Evolutionary conservation across 2,113 vertebrate species (phyloP), one percentile per base, ranked within the genome.

Genomic region (Coptodon rendalli): DNA sequence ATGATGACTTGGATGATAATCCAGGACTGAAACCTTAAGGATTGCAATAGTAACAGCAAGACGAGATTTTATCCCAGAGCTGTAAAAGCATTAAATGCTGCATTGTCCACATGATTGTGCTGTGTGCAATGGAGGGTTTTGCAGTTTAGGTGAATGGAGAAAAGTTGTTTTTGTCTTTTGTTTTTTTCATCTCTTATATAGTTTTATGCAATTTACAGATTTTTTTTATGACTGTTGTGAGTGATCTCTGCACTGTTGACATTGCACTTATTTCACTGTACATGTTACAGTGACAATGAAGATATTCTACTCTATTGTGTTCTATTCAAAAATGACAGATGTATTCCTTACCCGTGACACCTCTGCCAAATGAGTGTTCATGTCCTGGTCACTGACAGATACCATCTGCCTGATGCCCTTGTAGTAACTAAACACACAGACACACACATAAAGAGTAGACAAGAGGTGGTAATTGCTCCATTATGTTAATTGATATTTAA

Each of bases 311-410:
- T 66, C 34, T 38, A 13, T 38, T 66, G 10, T 66, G 61, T 66
- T 66, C 61, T 22, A 66, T 66, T 38, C 34, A 66, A 66, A 81
- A 85, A 81, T 71, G 56, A 87, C 52, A 61, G 81, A 27, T 53
- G 54, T 66, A 45, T 61, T 57, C 92, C 97, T 98, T 95, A 99
- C 99, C 98, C 99, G 97, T 81, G 99, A 99, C 93, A 99, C 98
- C 94, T 99, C 99, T 29, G 99, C 98, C 96, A 99, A 94, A 93
- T 99, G 98, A 19, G 99, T 99, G 96, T 99, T 99, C 99, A 99
- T 99, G 93, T 99, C 99, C 93, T 99, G 99, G 96, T 99, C 98
- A 48, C 99, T 99, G 91, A 99, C 98, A 50, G 97, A 96, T 53
- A 99, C 97, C 98, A 99, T 98, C 96, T 98, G 97, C 84, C 98